A percentile compares a stretch with the other conserved stretches of the same genome.
Evolutionary conservation across 2,113 vertebrate genomes (phyloP).

Genomic region (Hyperoodon ampullatus): DNA sequence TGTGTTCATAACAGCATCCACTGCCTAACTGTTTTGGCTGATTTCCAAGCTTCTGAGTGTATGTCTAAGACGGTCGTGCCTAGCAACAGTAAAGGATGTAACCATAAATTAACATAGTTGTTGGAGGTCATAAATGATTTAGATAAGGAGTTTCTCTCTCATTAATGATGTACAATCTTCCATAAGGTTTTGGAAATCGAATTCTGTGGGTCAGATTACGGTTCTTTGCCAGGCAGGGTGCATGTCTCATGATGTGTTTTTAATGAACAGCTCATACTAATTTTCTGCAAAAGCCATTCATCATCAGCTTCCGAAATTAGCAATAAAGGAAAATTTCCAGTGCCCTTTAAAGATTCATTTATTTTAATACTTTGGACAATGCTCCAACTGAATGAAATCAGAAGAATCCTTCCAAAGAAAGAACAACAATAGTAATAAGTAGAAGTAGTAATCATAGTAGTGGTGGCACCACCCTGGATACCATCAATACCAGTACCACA

Average conservation of each 20-base stretch:
- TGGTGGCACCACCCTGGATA: not conserved
- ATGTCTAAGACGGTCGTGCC: not conserved
- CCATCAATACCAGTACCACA: not conserved
- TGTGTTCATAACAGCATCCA: conserved; percentile 14
- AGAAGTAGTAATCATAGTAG: not conserved
- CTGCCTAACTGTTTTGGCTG: conserved; percentile 11
- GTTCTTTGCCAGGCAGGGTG: conserved; percentile 1
- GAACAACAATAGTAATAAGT: not conserved
- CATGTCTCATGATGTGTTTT: not conserved
- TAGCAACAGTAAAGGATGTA: not conserved
- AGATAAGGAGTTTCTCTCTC: conserved; percentile 2
- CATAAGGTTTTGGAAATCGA: conserved; percentile 45
- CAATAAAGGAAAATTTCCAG: conserved; percentile 21
- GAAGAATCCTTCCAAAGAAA: conserved; percentile 1
- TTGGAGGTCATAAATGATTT: conserved; percentile 30
- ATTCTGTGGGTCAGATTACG: not conserved
- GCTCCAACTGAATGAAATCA: not conserved
- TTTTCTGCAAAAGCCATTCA: not conserved
- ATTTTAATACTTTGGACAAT: conserved; percentile 1
- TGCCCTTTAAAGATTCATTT: not conserved
- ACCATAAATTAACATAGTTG: conserved; percentile 60
- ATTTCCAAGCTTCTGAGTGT: conserved; percentile 32
- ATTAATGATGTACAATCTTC: not conserved
- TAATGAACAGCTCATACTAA: not conserved
- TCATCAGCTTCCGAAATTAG: not conserved